phyloP scores from a whole-genome alignment of 2,797 vertebrate species.

The Echeneis naucrates region DNA sequence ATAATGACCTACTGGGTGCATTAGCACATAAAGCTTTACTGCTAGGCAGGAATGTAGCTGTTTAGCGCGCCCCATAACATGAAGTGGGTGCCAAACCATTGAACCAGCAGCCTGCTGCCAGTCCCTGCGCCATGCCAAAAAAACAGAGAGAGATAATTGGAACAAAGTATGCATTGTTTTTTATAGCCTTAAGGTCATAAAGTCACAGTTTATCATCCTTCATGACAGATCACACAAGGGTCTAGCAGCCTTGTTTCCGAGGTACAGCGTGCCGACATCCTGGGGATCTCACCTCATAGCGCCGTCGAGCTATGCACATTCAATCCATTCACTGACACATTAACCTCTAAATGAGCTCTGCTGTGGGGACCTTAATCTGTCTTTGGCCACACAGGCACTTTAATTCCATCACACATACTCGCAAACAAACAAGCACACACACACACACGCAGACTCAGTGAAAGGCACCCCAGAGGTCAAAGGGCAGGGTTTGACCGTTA shows the following conservation, averaged over 20 bases:
- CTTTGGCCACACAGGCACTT: slow-evolving; percentile 75
- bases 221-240: background rate
- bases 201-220: slow-evolving; percentile 32
- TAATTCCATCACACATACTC: slow-evolving; percentile 69
- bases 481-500: slow-evolving; percentile 77
- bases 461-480: slow-evolving; percentile 72
- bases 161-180: slow-evolving; percentile 45
- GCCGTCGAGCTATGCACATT: slow-evolving; percentile 46
- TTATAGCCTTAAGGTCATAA: slow-evolving; percentile 56
- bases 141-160: slow-evolving; percentile 36
- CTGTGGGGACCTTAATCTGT: slow-evolving; percentile 66
- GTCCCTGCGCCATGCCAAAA: slow-evolving; percentile 24
- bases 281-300: slow-evolving; percentile 51
- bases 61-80: slow-evolving; percentile 40
- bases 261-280: background rate
- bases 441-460: slow-evolving; percentile 48
- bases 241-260: slow-evolving; percentile 12
- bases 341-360: slow-evolving; percentile 81
- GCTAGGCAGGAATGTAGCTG: slow-evolving; percentile 48
- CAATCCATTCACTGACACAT: slow-evolving; percentile 80
- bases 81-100: slow-evolving; percentile 45
- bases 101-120: slow-evolving; percentile 28
- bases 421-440: slow-evolving; percentile 58
- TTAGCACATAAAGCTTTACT: slow-evolving; percentile 51
- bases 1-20: slow-evolving; percentile 54